Evolutionary conservation across 2,113 vertebrate genomes (phyloP).

Genomic region (Mionectes macconnelli): DNA sequence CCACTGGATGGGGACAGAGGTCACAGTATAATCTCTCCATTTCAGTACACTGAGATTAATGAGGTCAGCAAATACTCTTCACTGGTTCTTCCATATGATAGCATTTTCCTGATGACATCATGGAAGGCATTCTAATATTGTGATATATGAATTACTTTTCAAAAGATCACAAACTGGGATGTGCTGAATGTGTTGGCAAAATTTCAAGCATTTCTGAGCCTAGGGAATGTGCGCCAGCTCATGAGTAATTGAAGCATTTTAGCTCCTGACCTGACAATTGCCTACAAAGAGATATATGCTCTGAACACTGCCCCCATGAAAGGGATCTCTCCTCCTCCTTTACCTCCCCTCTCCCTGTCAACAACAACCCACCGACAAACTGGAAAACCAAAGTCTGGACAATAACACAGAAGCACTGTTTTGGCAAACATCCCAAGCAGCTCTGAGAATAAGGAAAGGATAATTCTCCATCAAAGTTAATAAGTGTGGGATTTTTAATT

Average conservation of each 20-base stretch:
- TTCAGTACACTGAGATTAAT: slow-evolving; percentile 67
- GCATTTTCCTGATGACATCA: slow-evolving; percentile 67
- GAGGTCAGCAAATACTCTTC: slow-evolving; percentile 43
- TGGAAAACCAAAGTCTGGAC: not conserved
- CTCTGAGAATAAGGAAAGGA: not conserved
- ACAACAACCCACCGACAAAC: not conserved
- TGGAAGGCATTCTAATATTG: slow-evolving; percentile 57
- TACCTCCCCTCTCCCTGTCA: not conserved
- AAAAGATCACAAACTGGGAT: slow-evolving; percentile 37
- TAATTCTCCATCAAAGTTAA: not conserved
- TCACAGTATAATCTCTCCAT: slow-evolving; percentile 58
- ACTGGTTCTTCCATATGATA: slow-evolving; percentile 34
- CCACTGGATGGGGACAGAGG: slow-evolving; percentile 49
- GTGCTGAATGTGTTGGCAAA: slow-evolving; percentile 52
- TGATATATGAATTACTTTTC: slow-evolving; percentile 70
- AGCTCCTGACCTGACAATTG: slow-evolving; percentile 61
- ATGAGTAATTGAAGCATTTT: slow-evolving; percentile 52
- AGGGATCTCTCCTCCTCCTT: not conserved
- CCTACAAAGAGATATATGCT: slow-evolving; percentile 23
- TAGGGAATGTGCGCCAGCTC: slow-evolving; percentile 27
- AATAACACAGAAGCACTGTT: not conserved
- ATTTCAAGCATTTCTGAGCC: slow-evolving; percentile 58
- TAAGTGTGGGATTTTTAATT: not conserved
- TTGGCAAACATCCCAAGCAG: not conserved
- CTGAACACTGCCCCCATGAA: slow-evolving; percentile 1